These are phyloP conservation scores for Corythaeola cristata DNA, from an alignment of 2,113 vertebrate species.

Conservation along the genomic window DNA sequence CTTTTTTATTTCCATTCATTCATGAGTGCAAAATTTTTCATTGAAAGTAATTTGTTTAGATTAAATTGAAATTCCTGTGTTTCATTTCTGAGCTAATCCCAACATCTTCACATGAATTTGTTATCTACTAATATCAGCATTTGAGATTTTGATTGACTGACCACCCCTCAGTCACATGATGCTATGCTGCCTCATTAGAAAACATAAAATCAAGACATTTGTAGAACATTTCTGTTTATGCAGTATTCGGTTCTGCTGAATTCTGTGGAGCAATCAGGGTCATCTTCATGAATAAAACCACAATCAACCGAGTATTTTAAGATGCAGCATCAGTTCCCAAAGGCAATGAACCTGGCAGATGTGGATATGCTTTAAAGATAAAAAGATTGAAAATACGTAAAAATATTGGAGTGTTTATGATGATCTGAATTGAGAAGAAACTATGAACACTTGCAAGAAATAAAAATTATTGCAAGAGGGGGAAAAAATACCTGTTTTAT, in stretches of 20 bases:
- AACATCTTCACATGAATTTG: neutral
- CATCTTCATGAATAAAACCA: neutral
- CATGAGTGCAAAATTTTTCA: neutral
- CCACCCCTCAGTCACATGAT: neutral
- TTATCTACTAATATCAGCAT: neutral
- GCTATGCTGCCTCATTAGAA: neutral
- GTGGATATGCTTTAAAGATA: neutral
- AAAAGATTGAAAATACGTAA: neutral
- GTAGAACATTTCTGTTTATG: neutral
- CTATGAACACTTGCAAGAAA: neutral
- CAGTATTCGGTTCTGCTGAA: neutral
- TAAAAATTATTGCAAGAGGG: neutral
- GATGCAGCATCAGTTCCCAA: neutral
- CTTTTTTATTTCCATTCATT: neutral
- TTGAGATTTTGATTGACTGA: neutral
- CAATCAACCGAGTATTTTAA: neutral
- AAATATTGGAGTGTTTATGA: neutral
- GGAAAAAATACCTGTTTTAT: neutral
- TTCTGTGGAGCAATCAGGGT: neutral
- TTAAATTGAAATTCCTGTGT: neutral
- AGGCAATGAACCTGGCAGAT: neutral
- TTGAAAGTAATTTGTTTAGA: neutral
- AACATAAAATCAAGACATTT: neutral
- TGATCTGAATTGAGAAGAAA: neutral
- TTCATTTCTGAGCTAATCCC: neutral